phyloP scores from a whole-genome alignment of 1,140 invertebrate genomes.

The Zaprionus ornatus region DNA sequence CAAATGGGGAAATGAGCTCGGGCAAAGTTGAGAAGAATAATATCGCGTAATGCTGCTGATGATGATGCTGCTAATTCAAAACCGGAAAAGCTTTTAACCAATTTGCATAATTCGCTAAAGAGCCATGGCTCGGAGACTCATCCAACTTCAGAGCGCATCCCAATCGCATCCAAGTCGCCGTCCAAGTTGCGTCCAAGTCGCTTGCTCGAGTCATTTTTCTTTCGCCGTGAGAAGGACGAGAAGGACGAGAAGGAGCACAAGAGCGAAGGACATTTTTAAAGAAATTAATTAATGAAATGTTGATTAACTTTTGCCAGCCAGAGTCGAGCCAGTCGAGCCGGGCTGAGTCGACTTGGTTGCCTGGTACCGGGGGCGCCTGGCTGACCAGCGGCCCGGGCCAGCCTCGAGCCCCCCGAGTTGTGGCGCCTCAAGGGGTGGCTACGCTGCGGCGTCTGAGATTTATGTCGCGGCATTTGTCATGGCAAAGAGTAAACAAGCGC shows the following conservation, averaged over 20 bases:
- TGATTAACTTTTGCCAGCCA: constrained; percentile 82
- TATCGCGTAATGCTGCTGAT: constrained; percentile 65
- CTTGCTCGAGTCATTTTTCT: constrained; percentile 69
- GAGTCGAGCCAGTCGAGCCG: constrained; percentile 44
- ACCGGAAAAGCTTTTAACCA: constrained; percentile 82
- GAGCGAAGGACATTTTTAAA: constrained; percentile 73
- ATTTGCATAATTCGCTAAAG: constrained; percentile 77
- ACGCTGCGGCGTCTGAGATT: constrained; percentile 66
- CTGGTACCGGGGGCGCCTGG: constrained; percentile 14
- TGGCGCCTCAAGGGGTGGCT: neutral
- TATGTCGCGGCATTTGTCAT: constrained; percentile 80
- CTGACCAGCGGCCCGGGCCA: constrained; percentile 15
- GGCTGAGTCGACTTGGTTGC: constrained; percentile 27
- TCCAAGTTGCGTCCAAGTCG: constrained; percentile 39
- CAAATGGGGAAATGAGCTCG: constrained; percentile 48
- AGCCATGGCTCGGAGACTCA: constrained; percentile 24
- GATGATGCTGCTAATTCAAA: constrained; percentile 81
- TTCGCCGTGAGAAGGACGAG: constrained; percentile 5
- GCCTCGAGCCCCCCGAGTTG: neutral
- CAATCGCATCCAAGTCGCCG: neutral
- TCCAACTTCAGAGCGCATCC: constrained; percentile 2
- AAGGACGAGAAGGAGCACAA: constrained; percentile 21
- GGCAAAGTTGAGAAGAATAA: constrained; percentile 60
- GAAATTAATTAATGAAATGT: constrained; percentile 83
- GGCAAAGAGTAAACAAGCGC: constrained; percentile 75